Evolutionary conservation across 2,113 vertebrate species (phyloP).

Genomic region (Lampris incognitus): DNA sequence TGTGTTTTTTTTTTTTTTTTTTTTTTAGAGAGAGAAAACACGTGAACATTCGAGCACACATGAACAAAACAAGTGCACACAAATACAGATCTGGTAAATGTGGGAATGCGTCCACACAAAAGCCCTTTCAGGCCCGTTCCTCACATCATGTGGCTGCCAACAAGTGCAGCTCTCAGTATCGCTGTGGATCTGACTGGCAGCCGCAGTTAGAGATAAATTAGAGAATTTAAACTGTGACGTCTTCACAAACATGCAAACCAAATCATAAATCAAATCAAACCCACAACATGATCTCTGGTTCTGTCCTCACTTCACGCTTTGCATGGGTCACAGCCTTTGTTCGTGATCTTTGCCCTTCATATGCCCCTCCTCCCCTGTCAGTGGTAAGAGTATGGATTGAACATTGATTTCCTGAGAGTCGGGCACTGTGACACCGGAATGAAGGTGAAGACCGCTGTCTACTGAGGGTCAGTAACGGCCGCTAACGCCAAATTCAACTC

Average conservation of each 20-base stretch:
- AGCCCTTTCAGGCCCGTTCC: neutral
- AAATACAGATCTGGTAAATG: constrained; percentile 9
- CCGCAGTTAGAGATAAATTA: neutral
- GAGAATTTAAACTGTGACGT: neutral
- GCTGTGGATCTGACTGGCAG: no score
- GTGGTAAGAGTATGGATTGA: constrained; percentile 1
- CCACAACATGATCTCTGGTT: neutral
- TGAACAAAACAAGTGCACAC: neutral
- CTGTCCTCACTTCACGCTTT: neutral
- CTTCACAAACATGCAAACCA: neutral
- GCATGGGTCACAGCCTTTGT: constrained; percentile 2
- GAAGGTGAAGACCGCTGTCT: constrained; percentile 34
- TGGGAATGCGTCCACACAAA: neutral
- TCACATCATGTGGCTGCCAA: neutral
- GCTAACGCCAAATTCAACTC: constrained; percentile 17
- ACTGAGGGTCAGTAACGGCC: constrained; percentile 42
- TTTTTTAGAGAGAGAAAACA: no score
- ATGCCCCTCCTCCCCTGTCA: constrained; percentile 24
- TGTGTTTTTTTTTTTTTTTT: neutral
- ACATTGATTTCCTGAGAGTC: neutral
- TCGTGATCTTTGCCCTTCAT: constrained; percentile 26
- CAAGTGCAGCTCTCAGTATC: no score
- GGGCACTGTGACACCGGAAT: constrained; percentile 23
- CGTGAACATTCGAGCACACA: neutral
- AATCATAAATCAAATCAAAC: no score